phyloP scores from a whole-genome alignment of 2,113 vertebrate genomes.

The Microtus pennsylvanicus region DNA sequence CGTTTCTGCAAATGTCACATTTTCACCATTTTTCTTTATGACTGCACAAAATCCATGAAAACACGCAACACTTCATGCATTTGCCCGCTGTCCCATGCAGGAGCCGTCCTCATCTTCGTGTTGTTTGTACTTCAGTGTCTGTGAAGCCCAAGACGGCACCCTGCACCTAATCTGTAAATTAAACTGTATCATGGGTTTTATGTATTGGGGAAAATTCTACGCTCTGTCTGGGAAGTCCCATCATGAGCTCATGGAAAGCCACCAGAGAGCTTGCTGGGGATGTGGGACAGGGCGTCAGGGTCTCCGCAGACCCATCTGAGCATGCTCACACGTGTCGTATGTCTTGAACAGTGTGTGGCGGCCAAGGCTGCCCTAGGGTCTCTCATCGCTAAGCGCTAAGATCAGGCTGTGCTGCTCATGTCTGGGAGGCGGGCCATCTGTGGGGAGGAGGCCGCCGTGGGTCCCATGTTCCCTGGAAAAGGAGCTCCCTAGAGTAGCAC shows the following conservation, averaged over 20 bases:
- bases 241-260: accelerated
- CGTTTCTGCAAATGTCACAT: background rate
- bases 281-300: accelerated
- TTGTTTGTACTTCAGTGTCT: no score
- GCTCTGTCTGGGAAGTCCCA: background rate
- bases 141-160: background rate
- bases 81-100: background rate
- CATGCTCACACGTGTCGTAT: background rate
- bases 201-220: background rate
- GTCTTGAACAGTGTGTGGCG: background rate
- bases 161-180: background rate
- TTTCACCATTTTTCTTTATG: background rate
- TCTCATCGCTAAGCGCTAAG: background rate
- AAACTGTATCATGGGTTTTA: background rate
- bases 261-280: background rate
- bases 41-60: background rate
- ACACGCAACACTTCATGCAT: background rate
- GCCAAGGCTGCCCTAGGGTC: background rate
- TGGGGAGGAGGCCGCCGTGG: background rate
- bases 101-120: background rate
- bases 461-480: background rate
- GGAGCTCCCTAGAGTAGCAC: background rate
- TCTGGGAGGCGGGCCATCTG: background rate
- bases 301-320: background rate
- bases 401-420: background rate